Evolutionary conservation across 1,140 invertebrate genomes (phyloP), one percentile per base, ranked within the genome.

Genomic region (Ceratitis capitata): DNA sequence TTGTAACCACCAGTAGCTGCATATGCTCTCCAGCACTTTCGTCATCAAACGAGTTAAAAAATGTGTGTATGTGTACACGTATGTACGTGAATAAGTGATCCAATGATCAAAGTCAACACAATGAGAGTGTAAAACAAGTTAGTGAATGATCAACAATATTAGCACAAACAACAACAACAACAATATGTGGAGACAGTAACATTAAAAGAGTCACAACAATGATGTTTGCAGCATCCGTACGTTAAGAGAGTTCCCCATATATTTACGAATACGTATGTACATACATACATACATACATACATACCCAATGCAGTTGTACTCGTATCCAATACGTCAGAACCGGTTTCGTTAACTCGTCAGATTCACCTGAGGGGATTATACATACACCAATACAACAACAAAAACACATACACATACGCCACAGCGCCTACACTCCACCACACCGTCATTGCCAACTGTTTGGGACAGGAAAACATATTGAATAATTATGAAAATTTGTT

Each of bases 331-430:
- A 35, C n/a, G n/a, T 45, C 42, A 78, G 39, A 78, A 78, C 69
- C 69, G 39, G 69, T 78, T 78, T 45, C 39, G 19, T 39, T 45
- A 78, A 35, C 69, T 45, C n/a, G 12, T 23, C 19, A 78, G 39
- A 78, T 78, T 78, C 69, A 78, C 69, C 69, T 78, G 39, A 78
- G 69, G 39, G n/a, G 39, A n/a, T 78, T 47, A n/a, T n/a, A n/a
- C n/a, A n/a, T n/a, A n/a, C n/a, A n/a, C n/a, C n/a, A n/a, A n/a
- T n/a, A 78, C 42, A 47, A 14, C 69, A 78, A 39, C 39, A 56
- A 56, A 47, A 35, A 23, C 32, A n/a, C n/a, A n/a, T n/a, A n/a
- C n/a, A n/a, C n/a, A n/a, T n/a, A 78, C 69, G 14, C n/a, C 39
- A 47, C 69, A 23, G 32, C 69, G 26, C 39, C 69, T 78, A 39